phyloP scores from a whole-genome alignment of 2,797 vertebrate genomes.

The Acipenser oxyrinchus region DNA sequence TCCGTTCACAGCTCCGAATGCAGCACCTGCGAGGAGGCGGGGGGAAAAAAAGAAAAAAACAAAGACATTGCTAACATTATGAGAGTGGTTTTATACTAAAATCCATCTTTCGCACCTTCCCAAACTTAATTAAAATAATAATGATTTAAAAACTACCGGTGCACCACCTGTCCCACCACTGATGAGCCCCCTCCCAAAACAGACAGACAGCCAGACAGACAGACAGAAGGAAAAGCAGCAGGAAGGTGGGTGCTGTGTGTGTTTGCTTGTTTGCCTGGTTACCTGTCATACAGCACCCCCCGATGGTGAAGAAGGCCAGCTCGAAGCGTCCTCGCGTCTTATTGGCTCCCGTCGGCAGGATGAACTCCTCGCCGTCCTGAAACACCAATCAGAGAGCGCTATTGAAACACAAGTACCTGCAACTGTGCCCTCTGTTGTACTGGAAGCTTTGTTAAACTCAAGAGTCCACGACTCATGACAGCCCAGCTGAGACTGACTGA shows the following conservation, averaged over 20 bases:
- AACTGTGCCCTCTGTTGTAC: no score
- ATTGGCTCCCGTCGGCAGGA: constrained; percentile 89
- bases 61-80: background rate
- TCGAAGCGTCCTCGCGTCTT: constrained; percentile 95
- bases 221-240: background rate
- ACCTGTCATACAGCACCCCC: constrained; percentile 95
- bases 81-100: no score
- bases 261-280: constrained; percentile 1
- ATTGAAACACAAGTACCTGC: background rate
- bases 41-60: background rate
- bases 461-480: no score
- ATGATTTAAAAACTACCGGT: no score
- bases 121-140: no score
- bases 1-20: constrained; percentile 83
- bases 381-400: constrained; percentile 15
- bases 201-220: no score
- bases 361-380: constrained; percentile 95
- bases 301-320: constrained; percentile 97
- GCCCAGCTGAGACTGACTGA: no score
- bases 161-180: no score
- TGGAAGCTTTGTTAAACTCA: no score
- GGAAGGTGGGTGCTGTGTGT: no score
- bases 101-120: no score
- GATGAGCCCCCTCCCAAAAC: no score
- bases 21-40: constrained; percentile 61